Evolutionary conservation across 1,140 invertebrate genomes (phyloP).

Genomic region (Bicyclus anynana): DNA sequence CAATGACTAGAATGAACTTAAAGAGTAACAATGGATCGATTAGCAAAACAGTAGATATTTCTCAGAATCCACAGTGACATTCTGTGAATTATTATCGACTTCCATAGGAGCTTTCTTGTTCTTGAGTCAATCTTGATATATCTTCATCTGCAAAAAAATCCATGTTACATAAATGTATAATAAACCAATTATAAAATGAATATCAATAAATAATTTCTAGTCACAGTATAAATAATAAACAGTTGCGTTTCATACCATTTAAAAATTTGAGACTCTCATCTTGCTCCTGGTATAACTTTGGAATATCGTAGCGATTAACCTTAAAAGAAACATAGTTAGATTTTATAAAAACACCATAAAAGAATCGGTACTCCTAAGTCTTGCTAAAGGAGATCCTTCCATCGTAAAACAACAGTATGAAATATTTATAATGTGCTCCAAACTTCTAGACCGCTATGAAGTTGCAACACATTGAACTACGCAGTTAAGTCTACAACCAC

Average conservation of each 20-base stretch:
- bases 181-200: too few species aligned
- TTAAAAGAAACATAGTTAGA: conserved; percentile 31
- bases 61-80: neutral
- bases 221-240: too few species aligned
- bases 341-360: neutral
- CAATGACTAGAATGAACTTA: conserved; percentile 19
- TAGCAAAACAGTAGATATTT: neutral
- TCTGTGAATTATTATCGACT: conserved; percentile 5
- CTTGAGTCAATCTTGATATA: conserved; percentile 15
- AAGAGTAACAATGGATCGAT: neutral
- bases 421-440: too few species aligned
- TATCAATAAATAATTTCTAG: too few species aligned
- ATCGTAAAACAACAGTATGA: too few species aligned
- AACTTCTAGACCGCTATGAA: too few species aligned
- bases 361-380: too few species aligned
- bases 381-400: too few species aligned
- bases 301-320: conserved; percentile 62
- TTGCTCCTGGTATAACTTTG: conserved; percentile 54
- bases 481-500: too few species aligned
- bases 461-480: too few species aligned
- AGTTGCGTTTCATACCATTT: conserved; percentile 39
- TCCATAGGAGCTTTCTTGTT: conserved; percentile 21
- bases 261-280: conserved; percentile 38
- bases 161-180: too few species aligned
- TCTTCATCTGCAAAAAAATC: conserved; percentile 21